A percentile compares a stretch with the other conserved stretches of the same genome.
phyloP scores from a whole-genome alignment of 30 jellyfish, hydroid and myxozoan species.

The Hydractinia symbiolongicarpus region DNA sequence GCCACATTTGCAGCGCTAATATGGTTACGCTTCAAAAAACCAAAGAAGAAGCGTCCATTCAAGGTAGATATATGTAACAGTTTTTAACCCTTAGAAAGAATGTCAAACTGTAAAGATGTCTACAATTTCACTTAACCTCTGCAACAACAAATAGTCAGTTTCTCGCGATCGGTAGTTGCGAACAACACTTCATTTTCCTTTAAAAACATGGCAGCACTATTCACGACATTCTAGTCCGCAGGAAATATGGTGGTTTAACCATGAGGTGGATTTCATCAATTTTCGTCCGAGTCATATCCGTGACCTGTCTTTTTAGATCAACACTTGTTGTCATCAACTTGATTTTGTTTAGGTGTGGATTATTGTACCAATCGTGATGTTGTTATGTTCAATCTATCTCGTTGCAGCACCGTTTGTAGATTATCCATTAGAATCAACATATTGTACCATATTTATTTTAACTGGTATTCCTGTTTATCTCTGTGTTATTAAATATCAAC shows the following conservation, averaged over 20 bases:
- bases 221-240: background rate
- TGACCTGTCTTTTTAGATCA: too few species aligned
- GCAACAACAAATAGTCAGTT: too few species aligned
- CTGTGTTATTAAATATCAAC: constrained; percentile 30
- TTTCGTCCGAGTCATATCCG: too few species aligned
- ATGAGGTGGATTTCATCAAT: too few species aligned
- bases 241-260: too few species aligned
- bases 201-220: background rate
- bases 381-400: constrained; percentile 33
- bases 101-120: too few species aligned
- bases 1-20: constrained; percentile 20
- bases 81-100: too few species aligned
- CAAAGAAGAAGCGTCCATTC: constrained; percentile 27
- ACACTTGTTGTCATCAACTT: too few species aligned
- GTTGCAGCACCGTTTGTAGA: constrained; percentile 42
- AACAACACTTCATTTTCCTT: too few species aligned
- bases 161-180: too few species aligned
- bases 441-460: constrained; percentile 26
- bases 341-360: constrained; percentile 30
- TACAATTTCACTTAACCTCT: too few species aligned
- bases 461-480: constrained; percentile 39
- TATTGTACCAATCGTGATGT: constrained; percentile 25
- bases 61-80: constrained; percentile 1
- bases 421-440: constrained; percentile 38
- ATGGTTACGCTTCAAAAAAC: constrained; percentile 32